These are phyloP conservation scores for Trichoplusia ni DNA, from an alignment of 1,140 invertebrate genomes.

Conservation along the genomic window DNA sequence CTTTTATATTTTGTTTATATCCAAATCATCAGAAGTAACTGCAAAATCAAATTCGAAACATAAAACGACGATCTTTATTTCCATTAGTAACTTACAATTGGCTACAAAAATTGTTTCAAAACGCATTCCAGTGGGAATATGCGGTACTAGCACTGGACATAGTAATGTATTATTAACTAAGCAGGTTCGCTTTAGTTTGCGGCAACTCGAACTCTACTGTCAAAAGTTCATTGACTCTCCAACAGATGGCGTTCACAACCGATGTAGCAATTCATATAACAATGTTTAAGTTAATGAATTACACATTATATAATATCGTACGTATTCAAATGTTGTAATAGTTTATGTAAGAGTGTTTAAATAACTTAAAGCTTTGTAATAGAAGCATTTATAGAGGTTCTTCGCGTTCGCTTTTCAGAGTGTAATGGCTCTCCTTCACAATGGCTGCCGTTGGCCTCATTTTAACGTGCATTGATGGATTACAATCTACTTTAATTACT, in stretches of 20 bases:
- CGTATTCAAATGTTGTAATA: not conserved
- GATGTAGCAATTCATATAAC: not conserved
- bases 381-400: no score
- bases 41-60: no score
- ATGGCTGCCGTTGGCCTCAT: slow-evolving; percentile 3
- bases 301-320: not conserved
- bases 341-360: not conserved
- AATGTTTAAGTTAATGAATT: not conserved
- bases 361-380: not conserved
- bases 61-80: not conserved
- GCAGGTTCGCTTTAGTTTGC: not conserved
- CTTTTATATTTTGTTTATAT: no score
- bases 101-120: not conserved
- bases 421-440: slow-evolving; percentile 4
- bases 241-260: not conserved
- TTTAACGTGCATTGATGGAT: slow-evolving; percentile 4
- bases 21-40: no score
- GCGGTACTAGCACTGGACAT: not conserved
- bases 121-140: not conserved
- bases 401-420: slow-evolving; percentile 7
- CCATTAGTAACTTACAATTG: no score
- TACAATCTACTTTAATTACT: slow-evolving; percentile 3
- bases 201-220: not conserved
- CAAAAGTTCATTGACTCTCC: not conserved
- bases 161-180: not conserved